These are phyloP conservation scores for Natrix natrix DNA, from an alignment of 2,797 vertebrate species.

Conservation along the genomic window DNA sequence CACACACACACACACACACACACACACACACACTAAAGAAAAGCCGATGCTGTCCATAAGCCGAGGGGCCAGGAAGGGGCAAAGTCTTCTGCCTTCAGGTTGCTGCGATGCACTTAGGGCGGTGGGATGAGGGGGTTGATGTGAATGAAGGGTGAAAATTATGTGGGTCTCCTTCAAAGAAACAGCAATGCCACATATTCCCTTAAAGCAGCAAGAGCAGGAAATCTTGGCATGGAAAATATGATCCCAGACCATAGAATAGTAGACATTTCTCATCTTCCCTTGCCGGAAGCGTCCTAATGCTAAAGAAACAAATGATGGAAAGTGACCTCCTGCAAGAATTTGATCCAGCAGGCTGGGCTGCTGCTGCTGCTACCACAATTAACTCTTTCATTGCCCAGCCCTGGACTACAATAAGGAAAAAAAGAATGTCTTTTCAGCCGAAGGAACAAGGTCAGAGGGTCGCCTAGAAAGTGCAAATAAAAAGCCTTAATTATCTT, in stretches of 20 bases:
- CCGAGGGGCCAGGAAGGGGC: conserved; percentile 19
- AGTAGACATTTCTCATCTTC: conserved; percentile 34
- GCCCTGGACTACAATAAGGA: rapidly evolving
- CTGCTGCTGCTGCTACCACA: conserved; percentile 17
- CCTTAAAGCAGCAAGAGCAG: conserved; percentile 39
- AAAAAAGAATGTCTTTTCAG: conserved; percentile 9
- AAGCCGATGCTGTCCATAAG: conserved; percentile 35
- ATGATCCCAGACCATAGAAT: conserved; percentile 26
- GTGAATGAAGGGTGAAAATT: conserved; percentile 29
- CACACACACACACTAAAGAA: conserved; percentile 27
- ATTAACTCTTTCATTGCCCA: conserved; percentile 37
- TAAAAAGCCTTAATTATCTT: neutral
- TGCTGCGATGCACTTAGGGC: conserved; percentile 17
- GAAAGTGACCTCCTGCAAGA: conserved; percentile 50
- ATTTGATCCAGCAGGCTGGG: conserved; percentile 50
- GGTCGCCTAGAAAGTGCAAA: neutral
- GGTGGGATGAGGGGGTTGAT: conserved; percentile 8
- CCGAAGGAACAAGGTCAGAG: rapidly evolving
- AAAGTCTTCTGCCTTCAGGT: conserved; percentile 39
- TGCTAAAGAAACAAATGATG: conserved; percentile 58
- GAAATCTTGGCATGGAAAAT: conserved; percentile 28
- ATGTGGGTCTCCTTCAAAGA: conserved; percentile 14
- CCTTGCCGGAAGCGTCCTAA: conserved; percentile 38
- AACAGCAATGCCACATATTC: neutral
- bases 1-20: conserved; percentile 39